Conservation (phyloP, 2,888 invertebrate genomes). For the Xanthia icteritia region DNA sequence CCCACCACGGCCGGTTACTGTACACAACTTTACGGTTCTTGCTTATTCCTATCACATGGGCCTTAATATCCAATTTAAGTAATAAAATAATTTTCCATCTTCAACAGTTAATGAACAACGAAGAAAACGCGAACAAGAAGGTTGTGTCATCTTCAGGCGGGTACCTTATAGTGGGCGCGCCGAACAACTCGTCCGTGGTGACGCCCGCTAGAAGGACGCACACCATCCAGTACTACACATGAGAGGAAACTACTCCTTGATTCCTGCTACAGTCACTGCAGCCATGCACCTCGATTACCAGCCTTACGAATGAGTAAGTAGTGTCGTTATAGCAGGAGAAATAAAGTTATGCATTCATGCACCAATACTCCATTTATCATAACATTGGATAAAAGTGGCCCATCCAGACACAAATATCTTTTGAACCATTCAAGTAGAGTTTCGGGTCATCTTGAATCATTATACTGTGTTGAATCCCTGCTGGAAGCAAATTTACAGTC, state of each 20-base stretch:
- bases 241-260: slow-evolving; percentile 65
- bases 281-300: not conserved
- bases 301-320: slow-evolving; percentile 12
- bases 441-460: not conserved
- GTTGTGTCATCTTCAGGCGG: slow-evolving; percentile 86
- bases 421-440: not conserved
- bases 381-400: not conserved
- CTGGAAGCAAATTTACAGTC: not conserved
- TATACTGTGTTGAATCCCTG: not conserved
- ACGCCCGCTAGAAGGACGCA: slow-evolving; percentile 74
- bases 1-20: not conserved
- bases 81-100: not conserved
- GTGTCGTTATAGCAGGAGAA: not conserved
- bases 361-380: not conserved
- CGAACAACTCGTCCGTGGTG: slow-evolving; percentile 69
- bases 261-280: not conserved
- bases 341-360: not conserved
- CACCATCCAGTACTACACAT: slow-evolving; percentile 79
- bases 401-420: not conserved
- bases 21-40: not conserved
- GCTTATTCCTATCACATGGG: not conserved
- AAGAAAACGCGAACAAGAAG: slow-evolving; percentile 78
- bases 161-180: slow-evolving; percentile 83
- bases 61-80: not conserved
- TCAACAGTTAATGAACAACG: slow-evolving; percentile 78